Base-by-base conservation (phyloP, 2,888 invertebrate species). In the Troglohyphantes excavatus region DNA sequence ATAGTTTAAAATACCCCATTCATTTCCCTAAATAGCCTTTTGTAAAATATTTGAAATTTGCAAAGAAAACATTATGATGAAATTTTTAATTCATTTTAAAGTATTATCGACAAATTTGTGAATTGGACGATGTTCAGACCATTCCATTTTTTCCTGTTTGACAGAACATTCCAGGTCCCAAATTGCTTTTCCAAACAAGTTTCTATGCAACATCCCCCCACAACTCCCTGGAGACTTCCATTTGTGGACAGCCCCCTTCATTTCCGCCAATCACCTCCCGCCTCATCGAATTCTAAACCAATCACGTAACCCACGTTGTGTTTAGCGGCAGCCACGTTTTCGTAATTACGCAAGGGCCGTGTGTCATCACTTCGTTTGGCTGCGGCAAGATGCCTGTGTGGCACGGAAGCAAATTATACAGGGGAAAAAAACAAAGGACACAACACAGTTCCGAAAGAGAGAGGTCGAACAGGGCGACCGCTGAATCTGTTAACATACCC, bases 271-370 rank as follows among this genome's bases (percentile, higher is more conserved):
- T 81, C 68, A 27, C 29, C 26, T 29, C 53, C n/a, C 46, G 61
- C 59, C 63, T 65, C 33, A 43, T 29, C 43, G 68, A 78, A 76
- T 86, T 70, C 85, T 39, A 67, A 68, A 78, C 85, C 85, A 78
- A 86, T 78, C 85, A 86, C 85, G 85, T 86, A 86, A 86, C 29
- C 78, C 70, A 61, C 76, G 76, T 85, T 27, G 53, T 85, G 68
- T 84, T 76, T 29, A 23, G 39, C 63, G 7, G 11, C 17, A 63
- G 27, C 63, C 63, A 26, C 84, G 85, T 86, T 29, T 67, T 78
- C 68, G 76, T 86, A 78, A 86, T 86, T 86, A 78, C 85, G 78
- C 53, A 70, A 75, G 67, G 33, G 21, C 76, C 76, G 68, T 70
- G 70, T 86, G 85, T 86, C 78, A 78, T 86, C 85, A 86, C 85